Base-by-base conservation (phyloP, 2,797 vertebrate species). In the Coreius guichenoti region DNA sequence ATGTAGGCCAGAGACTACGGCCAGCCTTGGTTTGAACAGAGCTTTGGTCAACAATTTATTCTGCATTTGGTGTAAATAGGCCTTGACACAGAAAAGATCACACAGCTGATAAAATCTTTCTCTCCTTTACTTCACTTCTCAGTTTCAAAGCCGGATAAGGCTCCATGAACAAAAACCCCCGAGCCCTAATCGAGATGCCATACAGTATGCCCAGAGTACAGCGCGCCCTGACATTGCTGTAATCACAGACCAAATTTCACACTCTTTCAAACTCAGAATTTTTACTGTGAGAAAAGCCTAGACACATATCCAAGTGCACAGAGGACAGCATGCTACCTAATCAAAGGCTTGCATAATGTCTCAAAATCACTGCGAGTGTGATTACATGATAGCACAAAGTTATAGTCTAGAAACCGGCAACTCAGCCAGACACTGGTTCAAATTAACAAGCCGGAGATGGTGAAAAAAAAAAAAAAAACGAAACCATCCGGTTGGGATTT, bases 321-420 rank as follows among this genome's bases (percentile, higher is more conserved):
- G 68, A 65, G 43, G 77, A 85, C 76, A 85, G 83, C 83, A 65
- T 72, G 83, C 67, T 73, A 80, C 83, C 83, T 85, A 85, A 85
- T 85, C 83, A 85, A 73, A 85, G 83, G 69, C 83, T 85, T 85
- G 54, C 77, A 85, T 85, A 85, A 85, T 80, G 83, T 79, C 67
- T 80, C 39, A 36, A 73, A 85, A 85, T 85, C 68, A 73, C 67
- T 63, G 77, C 31, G 56, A 65, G 83, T 51, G 49, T 56, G 76
- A 80, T 85, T 80, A 49, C 68, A 65, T 73, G 67, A 80, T 65
- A 63, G 56, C 58, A 49, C 68, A 63, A 31, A 72, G 68, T 43
- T 80, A 43, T 58, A 68, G 63, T 69, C 49, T 69, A 65, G 67
- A 80, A 69, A 73, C 16, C 29, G 13, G 56, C 54, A 85, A 63